Evolutionary conservation across 2,113 vertebrate genomes (phyloP), one percentile per base, ranked within the genome.

Genomic region (Pagrus major): DNA sequence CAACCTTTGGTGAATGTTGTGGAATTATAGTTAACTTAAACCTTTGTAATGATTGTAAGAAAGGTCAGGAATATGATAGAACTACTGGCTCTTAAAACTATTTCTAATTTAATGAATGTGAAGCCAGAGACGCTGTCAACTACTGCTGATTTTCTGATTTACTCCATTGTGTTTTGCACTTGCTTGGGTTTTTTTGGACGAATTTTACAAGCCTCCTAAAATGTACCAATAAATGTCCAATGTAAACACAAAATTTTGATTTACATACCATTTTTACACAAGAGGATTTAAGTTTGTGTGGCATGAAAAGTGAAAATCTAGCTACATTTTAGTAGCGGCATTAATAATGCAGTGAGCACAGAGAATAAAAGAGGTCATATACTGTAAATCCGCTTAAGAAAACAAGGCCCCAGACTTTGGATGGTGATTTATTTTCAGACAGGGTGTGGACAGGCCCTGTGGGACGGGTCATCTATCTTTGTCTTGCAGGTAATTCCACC

Each of bases 401-500:
- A 88, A 86, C 63, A 81, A 16, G 47, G 59, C 41, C 18, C 64
- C n/a, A 68, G 41, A 65, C 41, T 78, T 63, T 74, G 55, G 86
- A 64, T 61, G 46, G 47, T 37, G 76, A 74, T 86, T 84, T 80
- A 78, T 81, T 90, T 76, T 78, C 60, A 81, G 64, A 61, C 44
- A 9, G 69, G 64, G 68, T 72, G 76, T 70, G 56, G 60, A 76
- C 25, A 52, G 52, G 64, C n/a, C 83, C 77, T 18, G 8, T 15
- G 75, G 83, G 86, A 86, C 6, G 3, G 4, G 21, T 64, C 77
- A 78, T 90, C 83, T 39, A 49, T 91, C 87, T 84, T 77, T 44
- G 67, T 78, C 80, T 70, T 21, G 27, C 54, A 74, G 80, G 58
- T 80, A 68, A 69, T 75, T 74, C 59, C 70, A 51, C 56, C 4